Evolutionary conservation across 2,888 invertebrate genomes (phyloP).

Genomic region (Lycia hirtaria): DNA sequence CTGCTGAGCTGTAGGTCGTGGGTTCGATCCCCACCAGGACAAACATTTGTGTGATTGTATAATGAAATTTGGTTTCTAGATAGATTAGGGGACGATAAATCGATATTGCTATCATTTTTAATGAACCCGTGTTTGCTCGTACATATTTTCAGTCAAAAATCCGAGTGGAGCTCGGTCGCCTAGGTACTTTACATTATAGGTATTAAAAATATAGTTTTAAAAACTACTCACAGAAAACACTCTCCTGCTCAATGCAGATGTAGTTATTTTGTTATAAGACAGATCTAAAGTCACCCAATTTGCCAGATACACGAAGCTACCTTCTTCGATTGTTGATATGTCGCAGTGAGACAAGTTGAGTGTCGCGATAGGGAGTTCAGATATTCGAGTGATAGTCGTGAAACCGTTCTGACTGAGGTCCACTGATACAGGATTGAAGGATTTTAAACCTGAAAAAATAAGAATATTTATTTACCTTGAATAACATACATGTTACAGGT

Average conservation of each 20-base stretch:
- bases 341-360: slow-evolving; percentile 86
- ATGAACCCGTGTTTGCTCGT: no score
- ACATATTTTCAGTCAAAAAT: no score
- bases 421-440: slow-evolving; percentile 47
- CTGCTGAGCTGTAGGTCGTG: no score
- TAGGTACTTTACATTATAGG: no score
- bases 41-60: no score
- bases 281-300: slow-evolving; percentile 87
- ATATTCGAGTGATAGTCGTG: slow-evolving; percentile 72
- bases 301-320: slow-evolving; percentile 85
- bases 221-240: slow-evolving; percentile 86
- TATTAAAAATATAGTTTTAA: no score
- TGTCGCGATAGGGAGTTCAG: slow-evolving; percentile 70
- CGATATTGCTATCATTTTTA: no score
- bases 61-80: no score
- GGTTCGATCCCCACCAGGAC: no score
- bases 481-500: no score
- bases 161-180: no score
- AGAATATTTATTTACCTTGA: background rate
- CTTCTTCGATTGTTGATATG: slow-evolving; percentile 82
- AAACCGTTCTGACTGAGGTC: slow-evolving; percentile 68
- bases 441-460: slow-evolving; percentile 51
- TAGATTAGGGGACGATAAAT: no score
- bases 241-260: slow-evolving; percentile 77
- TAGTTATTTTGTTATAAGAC: slow-evolving; percentile 87